Evolutionary conservation across 1,140 invertebrate genomes (phyloP).

Genomic region (Phenacoccus solenopsis): DNA sequence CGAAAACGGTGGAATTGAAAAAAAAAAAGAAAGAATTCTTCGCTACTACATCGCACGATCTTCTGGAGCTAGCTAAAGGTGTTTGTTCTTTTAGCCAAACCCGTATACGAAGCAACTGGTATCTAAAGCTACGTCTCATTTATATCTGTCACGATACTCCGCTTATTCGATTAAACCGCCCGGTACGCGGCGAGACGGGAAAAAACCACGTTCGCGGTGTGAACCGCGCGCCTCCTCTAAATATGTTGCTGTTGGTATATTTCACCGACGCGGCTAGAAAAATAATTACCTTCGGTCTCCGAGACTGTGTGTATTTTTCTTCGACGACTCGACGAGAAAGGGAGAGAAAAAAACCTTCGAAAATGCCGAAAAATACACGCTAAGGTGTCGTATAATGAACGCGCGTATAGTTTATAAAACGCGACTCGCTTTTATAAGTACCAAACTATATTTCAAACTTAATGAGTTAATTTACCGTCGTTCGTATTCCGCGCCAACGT

Average conservation of each 20-base stretch:
- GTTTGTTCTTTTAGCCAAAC: too few species aligned
- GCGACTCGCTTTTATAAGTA: not conserved
- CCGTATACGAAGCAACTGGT: too few species aligned
- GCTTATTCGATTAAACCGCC: not conserved
- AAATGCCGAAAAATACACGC: not conserved
- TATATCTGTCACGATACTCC: not conserved
- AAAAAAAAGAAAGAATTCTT: too few species aligned
- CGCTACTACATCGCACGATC: too few species aligned
- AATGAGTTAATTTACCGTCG: not conserved
- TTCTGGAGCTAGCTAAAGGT: too few species aligned
- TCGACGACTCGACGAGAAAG: too few species aligned
- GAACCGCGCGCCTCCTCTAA: not conserved
- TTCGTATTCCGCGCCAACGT: not conserved
- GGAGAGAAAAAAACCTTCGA: not conserved
- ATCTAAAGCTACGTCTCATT: not conserved
- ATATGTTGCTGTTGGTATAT: not conserved
- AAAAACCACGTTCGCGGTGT: not conserved
- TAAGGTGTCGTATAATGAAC: too few species aligned
- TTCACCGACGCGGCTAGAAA: not conserved
- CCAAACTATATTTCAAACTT: not conserved
- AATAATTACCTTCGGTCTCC: not conserved
- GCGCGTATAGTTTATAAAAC: too few species aligned
- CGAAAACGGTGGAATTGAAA: too few species aligned
- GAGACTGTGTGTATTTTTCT: too few species aligned
- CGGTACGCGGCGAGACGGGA: too few species aligned